phyloP scores from a whole-genome alignment of 2,888 invertebrate species.

The Trileptium ribeirensis region DNA sequence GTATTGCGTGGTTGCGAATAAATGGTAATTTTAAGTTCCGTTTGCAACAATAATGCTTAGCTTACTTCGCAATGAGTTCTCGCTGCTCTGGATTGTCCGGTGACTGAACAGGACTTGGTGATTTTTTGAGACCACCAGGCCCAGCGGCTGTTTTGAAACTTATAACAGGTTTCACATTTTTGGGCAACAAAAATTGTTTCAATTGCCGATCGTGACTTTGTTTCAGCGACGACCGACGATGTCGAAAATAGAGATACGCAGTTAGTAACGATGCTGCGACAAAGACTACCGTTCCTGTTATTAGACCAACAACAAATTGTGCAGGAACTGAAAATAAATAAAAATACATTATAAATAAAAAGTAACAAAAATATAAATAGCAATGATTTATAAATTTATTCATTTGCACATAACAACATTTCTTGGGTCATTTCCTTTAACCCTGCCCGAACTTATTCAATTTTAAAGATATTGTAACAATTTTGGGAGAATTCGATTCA shows the following conservation, averaged over 20 bases:
- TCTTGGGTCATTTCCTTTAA: no score
- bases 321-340: slow-evolving; percentile 17
- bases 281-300: slow-evolving; percentile 20
- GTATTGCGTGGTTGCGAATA: no score
- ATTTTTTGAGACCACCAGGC: slow-evolving; percentile 42
- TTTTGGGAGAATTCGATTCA: no score
- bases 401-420: no score
- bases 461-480: no score
- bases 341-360: no score
- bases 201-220: slow-evolving; percentile 36
- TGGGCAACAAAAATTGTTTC: slow-evolving; percentile 36
- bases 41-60: no score
- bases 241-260: slow-evolving; percentile 17
- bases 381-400: no score
- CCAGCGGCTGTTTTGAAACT: slow-evolving; percentile 41
- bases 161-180: slow-evolving; percentile 31
- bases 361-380: no score
- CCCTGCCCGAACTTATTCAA: no score
- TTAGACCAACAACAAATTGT: slow-evolving; percentile 18
- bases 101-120: slow-evolving; percentile 42
- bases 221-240: slow-evolving; percentile 9
- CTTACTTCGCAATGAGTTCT: neutral
- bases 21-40: no score
- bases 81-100: slow-evolving; percentile 33
- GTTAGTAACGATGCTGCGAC: slow-evolving; percentile 12